phyloP scores from a whole-genome alignment of 1,140 invertebrate genomes.

The Aphidius ervi region DNA sequence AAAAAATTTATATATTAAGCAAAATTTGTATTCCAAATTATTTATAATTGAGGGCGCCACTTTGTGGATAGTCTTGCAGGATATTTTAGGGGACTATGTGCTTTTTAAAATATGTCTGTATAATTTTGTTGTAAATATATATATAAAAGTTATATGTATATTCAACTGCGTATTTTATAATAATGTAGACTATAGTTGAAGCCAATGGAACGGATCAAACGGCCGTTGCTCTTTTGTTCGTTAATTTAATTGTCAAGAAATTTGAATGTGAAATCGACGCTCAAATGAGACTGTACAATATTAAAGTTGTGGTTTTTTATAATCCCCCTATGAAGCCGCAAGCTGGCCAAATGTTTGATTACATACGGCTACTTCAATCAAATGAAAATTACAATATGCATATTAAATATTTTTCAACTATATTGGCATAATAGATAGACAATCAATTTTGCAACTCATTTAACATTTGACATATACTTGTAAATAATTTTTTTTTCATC shows the following conservation, averaged over 20 bases:
- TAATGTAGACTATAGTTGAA: neutral
- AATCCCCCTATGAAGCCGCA: too few species aligned
- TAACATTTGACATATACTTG: too few species aligned
- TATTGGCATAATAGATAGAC: too few species aligned
- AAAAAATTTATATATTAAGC: constrained; percentile 33
- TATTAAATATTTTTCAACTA: too few species aligned
- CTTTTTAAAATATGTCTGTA: neutral
- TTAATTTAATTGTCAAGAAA: constrained; percentile 49
- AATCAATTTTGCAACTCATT: too few species aligned
- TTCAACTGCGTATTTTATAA: neutral
- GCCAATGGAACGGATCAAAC: constrained; percentile 44
- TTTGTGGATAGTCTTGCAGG: constrained; percentile 25
- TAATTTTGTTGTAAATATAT: too few species aligned
- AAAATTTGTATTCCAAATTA: constrained; percentile 44
- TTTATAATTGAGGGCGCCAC: constrained; percentile 43
- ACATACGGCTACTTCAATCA: too few species aligned
- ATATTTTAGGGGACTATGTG: neutral
- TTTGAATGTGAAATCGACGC: constrained; percentile 48
- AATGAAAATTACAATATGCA: too few species aligned
- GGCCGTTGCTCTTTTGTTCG: constrained; percentile 45
- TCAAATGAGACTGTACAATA: constrained; percentile 6
- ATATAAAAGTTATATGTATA: neutral
- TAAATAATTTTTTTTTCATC: too few species aligned
- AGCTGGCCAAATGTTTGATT: too few species aligned
- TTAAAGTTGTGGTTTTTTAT: neutral